Evolutionary conservation across 2,113 vertebrate genomes (phyloP), one percentile per base, ranked within the genome.

Genomic region (Perca schrenkii): DNA sequence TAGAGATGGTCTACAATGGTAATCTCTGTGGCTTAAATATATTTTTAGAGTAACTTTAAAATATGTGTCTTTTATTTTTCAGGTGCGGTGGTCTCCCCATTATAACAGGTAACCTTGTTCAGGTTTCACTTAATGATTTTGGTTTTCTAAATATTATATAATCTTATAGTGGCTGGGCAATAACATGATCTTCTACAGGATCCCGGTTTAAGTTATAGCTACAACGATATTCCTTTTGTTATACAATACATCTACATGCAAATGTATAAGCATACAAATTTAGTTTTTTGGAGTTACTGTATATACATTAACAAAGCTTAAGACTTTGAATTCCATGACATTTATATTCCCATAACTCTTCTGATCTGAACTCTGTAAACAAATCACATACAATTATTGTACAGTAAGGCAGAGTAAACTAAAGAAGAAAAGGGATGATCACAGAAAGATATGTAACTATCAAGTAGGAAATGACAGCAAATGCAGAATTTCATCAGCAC

Each of bases 51-150:
- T 16, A 28, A 17, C 25, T 64, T 53, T 71, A 7, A 62, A 31
- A 34, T 57, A 2, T 53, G 11, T 88, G 17, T 82, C 6, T 79
- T 82, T 63, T 43, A 8, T 81, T 79, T 25, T 72, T 22, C 73
- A 92, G 93, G 53, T 17, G 17, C 4, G 0, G 16, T 57, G 75
- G 74, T 5, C 28, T 28, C 3, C 14, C 6, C 0, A 16, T 4
- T 16, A 21, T 52, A 57, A 76, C 63, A 89, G 92, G 93, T 94
- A 91, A 88, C 43, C 17, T 15, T 3, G 14, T 49, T 53, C 34
- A 76, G 12, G 34, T 28, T 77, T 52, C 14, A 17, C 8, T 34
- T 46, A 1, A 34, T 53, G 3, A 40, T 64, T 63, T 22, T 0
- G 0, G 3, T 11, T 71, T 57, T 31, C 11, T 46, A 12, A 53